These are phyloP conservation scores for Papilio helenus DNA, from an alignment of 1,140 invertebrate species.

Conservation along the genomic window DNA sequence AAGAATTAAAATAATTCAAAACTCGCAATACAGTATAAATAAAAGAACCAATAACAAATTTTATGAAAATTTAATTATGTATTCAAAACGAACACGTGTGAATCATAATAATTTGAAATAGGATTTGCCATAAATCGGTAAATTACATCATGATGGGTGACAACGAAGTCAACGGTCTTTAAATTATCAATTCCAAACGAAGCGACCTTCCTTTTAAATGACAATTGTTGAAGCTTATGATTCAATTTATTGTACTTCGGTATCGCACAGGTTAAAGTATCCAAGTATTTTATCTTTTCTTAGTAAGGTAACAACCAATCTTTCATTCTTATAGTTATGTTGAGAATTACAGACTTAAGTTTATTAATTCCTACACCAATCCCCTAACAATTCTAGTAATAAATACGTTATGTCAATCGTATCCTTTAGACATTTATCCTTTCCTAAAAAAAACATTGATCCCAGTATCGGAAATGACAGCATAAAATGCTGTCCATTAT, in stretches of 20 bases:
- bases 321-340: too few relatives aligned
- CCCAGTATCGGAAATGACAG: neutral
- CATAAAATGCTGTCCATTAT: neutral
- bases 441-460: too few relatives aligned
- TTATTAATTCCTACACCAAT: too few relatives aligned
- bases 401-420: too few relatives aligned
- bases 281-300: neutral
- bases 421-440: too few relatives aligned
- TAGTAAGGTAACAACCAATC: too few relatives aligned
- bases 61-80: neutral
- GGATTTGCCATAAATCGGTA: neutral
- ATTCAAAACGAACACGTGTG: neutral
- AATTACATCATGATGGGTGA: neutral
- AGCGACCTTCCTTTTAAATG: neutral
- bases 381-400: too few relatives aligned
- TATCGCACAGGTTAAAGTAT: neutral
- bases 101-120: neutral
- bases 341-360: too few relatives aligned
- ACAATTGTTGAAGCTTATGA: neutral
- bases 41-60: neutral
- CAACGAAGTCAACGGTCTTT: neutral
- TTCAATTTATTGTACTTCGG: neutral
- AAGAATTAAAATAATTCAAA: neutral
- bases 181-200: slow-evolving; percentile 6
- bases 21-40: too few relatives aligned